Conservation (phyloP, 2,888 invertebrate species). For the Melinaea menophilus region DNA sequence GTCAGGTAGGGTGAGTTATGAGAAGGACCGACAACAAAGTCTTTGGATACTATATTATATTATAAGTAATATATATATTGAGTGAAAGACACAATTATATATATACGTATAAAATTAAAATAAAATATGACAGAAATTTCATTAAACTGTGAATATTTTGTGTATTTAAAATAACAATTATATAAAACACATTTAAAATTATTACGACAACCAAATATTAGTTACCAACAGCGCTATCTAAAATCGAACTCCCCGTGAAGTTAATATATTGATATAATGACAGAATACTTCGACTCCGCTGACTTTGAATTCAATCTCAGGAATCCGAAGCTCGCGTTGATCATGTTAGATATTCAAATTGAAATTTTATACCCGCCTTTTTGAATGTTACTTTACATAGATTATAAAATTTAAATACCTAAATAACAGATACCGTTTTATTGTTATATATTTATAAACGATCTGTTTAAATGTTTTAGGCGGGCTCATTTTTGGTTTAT, state of each 20-base stretch:
- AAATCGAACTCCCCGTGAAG: slow-evolving; percentile 58
- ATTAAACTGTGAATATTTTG: no score
- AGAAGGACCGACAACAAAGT: no score
- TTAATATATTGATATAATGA: slow-evolving; percentile 65
- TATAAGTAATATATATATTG: no score
- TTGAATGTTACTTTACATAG: slow-evolving; percentile 11
- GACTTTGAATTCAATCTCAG: slow-evolving; percentile 58
- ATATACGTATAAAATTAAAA: no score
- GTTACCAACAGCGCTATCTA: slow-evolving; percentile 33
- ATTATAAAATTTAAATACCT: not conserved
- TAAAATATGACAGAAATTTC: no score
- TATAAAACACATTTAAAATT: not conserved
- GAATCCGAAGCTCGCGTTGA: slow-evolving; percentile 56
- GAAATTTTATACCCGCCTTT: slow-evolving; percentile 38
- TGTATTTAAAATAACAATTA: no score
- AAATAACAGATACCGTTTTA: not conserved
- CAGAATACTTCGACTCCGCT: slow-evolving; percentile 55
- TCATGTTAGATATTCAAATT: slow-evolving; percentile 48
- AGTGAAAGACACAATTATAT: no score
- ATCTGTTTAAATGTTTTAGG: no score
- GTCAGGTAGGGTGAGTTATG: no score
- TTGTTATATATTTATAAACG: not conserved
- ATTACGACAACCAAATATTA: slow-evolving; percentile 12
- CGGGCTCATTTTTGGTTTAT: no score
- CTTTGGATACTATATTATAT: no score